Conservation (phyloP, 2,797 vertebrate species). For the Ispidina lecontei region DNA sequence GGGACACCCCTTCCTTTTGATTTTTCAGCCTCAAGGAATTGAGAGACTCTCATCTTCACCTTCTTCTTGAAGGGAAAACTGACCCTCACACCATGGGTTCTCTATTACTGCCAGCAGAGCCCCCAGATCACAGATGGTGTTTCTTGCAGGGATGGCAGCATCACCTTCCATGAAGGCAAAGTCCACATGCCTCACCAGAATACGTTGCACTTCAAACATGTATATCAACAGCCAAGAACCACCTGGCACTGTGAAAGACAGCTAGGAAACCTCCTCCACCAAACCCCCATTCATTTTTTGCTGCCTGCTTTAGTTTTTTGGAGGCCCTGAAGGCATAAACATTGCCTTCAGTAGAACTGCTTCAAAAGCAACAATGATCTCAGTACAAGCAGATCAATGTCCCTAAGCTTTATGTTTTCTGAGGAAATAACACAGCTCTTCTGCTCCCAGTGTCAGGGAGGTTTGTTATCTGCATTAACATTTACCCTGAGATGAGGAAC, state of each 20-base stretch:
- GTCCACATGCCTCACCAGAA: background rate
- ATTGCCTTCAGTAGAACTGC: background rate
- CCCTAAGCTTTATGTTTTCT: background rate
- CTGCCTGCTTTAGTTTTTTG: slow-evolving; percentile 7
- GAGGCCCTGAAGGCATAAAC: background rate
- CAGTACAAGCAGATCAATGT: background rate
- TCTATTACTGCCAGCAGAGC: background rate
- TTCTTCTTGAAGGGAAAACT: background rate
- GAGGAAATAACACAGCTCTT: background rate
- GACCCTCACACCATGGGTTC: background rate
- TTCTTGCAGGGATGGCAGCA: background rate
- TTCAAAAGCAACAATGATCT: slow-evolving; percentile 13
- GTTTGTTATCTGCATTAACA: background rate
- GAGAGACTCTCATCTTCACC: background rate
- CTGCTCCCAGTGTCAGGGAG: background rate
- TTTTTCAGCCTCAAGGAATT: background rate
- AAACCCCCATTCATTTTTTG: background rate
- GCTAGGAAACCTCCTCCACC: background rate
- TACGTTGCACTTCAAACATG: background rate
- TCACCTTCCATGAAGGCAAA: background rate
- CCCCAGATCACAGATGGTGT: accelerated
- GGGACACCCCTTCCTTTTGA: background rate
- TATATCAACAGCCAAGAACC: background rate
- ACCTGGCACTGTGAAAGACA: background rate
- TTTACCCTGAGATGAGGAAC: background rate